Percentiles rank a stretch among this genome's conserved stretches.
These are phyloP conservation scores for Matsumyia berberina DNA, from an alignment of 2,888 invertebrate species.

Conservation along the genomic window DNA sequence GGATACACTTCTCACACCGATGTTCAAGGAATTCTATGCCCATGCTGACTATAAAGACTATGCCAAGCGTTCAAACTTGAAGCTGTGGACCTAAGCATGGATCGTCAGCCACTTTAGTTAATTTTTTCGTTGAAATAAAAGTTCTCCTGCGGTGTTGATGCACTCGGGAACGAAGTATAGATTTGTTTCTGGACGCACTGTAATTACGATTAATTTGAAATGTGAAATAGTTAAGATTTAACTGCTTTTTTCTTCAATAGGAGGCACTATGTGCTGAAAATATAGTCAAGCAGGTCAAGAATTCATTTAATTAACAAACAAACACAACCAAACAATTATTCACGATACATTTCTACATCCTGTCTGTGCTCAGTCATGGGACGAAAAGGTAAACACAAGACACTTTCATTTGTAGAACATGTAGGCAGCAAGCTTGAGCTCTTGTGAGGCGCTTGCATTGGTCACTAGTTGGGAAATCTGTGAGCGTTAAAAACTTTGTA, in stretches of 20 bases:
- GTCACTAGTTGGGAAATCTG: no score
- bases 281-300: constrained; percentile 3
- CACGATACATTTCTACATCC: neutral
- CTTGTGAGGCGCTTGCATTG: no score
- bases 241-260: neutral
- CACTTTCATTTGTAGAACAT: no score
- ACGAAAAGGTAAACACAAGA: neutral
- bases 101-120: constrained; percentile 5
- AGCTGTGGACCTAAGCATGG: constrained; percentile 85
- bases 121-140: constrained; percentile 73
- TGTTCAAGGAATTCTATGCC: constrained; percentile 89
- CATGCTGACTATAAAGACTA: constrained; percentile 86
- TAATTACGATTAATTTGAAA: no score
- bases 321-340: neutral
- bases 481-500: no score
- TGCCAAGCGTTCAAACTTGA: constrained; percentile 85
- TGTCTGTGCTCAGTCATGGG: neutral
- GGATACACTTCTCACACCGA: constrained; percentile 88
- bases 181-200: no score
- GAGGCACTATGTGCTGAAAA: neutral
- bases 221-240: neutral
- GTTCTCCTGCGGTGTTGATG: neutral
- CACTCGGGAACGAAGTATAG: constrained; percentile 1
- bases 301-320: neutral
- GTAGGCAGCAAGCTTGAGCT: no score